A percentile compares a stretch with the other conserved stretches of the same genome.
These are phyloP conservation scores for Pteronura brasiliensis DNA, from an alignment of 2,113 vertebrate genomes.

Conservation along the genomic window DNA sequence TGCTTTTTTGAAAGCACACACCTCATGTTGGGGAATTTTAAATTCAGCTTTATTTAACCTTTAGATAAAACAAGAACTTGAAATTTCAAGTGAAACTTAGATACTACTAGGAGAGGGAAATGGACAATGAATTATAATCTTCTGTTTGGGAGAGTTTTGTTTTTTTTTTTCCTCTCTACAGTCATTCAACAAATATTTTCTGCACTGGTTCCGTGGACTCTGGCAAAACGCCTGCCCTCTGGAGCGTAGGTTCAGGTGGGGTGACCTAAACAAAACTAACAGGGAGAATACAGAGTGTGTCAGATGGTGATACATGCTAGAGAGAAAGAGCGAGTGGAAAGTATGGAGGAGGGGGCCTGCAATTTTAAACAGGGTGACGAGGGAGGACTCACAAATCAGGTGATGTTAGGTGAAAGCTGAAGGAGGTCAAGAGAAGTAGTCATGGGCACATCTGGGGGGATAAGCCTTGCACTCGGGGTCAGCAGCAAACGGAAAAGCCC, in stretches of 20 bases:
- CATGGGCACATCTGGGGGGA: not conserved
- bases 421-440: not conserved
- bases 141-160: not conserved
- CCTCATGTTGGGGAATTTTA: not conserved
- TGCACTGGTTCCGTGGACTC: rapidly evolving
- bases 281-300: not conserved
- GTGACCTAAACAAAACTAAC: not conserved
- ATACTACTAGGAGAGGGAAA: not conserved
- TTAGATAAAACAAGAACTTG: not conserved
- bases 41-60: not conserved
- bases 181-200: not conserved
- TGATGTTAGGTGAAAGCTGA: not conserved
- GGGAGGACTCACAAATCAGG: not conserved
- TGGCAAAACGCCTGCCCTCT: not conserved
- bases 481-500: not conserved
- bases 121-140: not conserved
- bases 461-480: not conserved
- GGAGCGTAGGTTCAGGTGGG: not conserved
- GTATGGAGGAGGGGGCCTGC: rapidly evolving
- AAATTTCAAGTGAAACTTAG: not conserved
- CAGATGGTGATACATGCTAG: rapidly evolving
- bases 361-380: not conserved
- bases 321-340: not conserved
- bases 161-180: not conserved
- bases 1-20: not conserved